phyloP scores from a whole-genome alignment of 2,888 invertebrate species.

The Meteorus colon region DNA sequence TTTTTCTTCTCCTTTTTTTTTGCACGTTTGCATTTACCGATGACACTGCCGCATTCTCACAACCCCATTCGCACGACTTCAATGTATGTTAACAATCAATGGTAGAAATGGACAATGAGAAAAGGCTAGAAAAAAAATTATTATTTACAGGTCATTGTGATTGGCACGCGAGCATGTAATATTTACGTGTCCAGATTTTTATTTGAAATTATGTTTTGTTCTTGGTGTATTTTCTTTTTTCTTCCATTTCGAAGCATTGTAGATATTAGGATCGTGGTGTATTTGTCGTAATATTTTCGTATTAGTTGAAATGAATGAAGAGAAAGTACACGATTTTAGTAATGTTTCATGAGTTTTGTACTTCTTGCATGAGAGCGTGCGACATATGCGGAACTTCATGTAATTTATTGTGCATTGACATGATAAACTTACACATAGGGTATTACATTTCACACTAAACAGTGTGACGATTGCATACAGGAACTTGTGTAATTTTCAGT shows the following conservation, averaged over 20 bases:
- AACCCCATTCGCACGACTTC: conserved; percentile 21
- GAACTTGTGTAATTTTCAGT: no score
- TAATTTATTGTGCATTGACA: no score
- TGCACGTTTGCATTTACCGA: neutral
- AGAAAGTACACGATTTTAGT: no score
- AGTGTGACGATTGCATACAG: no score
- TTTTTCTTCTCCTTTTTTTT: neutral
- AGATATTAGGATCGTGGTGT: no score
- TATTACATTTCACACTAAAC: no score
- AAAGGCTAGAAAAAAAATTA: neutral
- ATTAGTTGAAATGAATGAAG: no score
- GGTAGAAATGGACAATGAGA: conserved; percentile 13
- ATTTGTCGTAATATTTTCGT: no score
- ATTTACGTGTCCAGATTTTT: neutral
- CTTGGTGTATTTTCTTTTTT: neutral
- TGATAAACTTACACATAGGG: no score
- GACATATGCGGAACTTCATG: no score
- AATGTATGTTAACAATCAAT: conserved; percentile 5
- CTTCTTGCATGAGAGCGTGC: no score
- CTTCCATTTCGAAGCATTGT: neutral
- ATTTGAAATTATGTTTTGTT: neutral
- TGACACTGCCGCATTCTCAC: conserved; percentile 9
- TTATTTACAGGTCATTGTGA: neutral
- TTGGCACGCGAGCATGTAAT: neutral
- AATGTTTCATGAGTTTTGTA: no score